Evolutionary conservation across 2,113 vertebrate genomes (phyloP), one percentile per base, ranked within the genome.

Genomic region (Psophia crepitans): DNA sequence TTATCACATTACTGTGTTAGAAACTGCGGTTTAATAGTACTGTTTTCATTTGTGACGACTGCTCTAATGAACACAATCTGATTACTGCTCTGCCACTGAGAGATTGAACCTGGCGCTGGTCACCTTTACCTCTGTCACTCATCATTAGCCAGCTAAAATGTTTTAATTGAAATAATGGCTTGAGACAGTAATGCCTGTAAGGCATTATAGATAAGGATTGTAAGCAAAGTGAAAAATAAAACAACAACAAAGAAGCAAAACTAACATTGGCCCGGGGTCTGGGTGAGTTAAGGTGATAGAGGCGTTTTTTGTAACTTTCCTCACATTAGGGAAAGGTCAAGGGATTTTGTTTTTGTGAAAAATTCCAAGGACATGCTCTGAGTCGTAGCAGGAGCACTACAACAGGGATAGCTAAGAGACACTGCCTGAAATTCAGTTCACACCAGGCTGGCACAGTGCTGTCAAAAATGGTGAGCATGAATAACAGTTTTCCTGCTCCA

Each of bases 1-100:
- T 95, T 89, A 98, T 97, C 96, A 86, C 66, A 96, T 98, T 97
- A 96, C 77, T 90, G 44, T 73, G 84, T 69, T 82, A 68, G 92
- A 80, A 94, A 95, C 84, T 68, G 85, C 85, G 92, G 85, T 96
- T 83, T 95, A 97, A 96, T 96, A 95, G 89, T 63, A 35, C 4
- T 95, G 91, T 19, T 93, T 87, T 90, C 87, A 91, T 93, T 61
- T 93, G 48, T 87, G 83, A 63, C 93, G 96, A 84, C 92, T 83
- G 79, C 83, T 88, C 82, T 91, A 77, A 97, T 84, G 91, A 97
- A 80, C 93, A 94, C 54, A 98, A 97, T 97, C 85, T 1, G 18
- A 97, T 98, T 98, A 98, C 73, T 65, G 58, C 46, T 88, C 44
- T n/a, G 33, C 32, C 75, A 44, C 87, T 82, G 92, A 96, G 87